These are phyloP conservation scores for Formica selysi DNA, from an alignment of 1,140 invertebrate genomes.

Conservation along the genomic window DNA sequence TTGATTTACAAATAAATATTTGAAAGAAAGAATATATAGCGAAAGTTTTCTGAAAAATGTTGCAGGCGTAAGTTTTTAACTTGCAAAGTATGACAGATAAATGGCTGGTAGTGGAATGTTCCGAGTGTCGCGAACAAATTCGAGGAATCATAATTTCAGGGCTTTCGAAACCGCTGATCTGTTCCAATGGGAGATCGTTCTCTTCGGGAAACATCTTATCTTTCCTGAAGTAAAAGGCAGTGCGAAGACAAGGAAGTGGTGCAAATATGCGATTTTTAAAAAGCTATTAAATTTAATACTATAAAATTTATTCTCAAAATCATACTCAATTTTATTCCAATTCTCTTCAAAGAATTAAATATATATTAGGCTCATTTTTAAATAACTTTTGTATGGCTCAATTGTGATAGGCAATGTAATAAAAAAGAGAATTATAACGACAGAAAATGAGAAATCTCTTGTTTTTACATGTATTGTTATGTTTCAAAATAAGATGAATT, in stretches of 20 bases:
- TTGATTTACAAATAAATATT: neutral
- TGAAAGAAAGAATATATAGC: neutral
- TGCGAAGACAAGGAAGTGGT: neutral
- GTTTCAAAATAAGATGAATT: neutral
- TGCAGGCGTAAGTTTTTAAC: neutral
- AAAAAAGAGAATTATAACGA: neutral
- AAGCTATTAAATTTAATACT: slow-evolving; percentile 35
- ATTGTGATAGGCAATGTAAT: neutral
- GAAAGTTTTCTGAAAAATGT: neutral
- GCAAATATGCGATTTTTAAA: neutral
- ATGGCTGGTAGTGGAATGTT: neutral
- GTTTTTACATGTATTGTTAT: neutral
- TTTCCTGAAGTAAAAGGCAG: neutral
- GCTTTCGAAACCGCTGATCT: slow-evolving; percentile 37
- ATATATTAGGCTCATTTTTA: no score
- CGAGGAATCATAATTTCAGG: slow-evolving; percentile 16
- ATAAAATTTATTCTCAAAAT: neutral
- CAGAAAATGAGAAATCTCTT: neutral
- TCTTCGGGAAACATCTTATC: neutral
- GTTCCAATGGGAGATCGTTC: slow-evolving; percentile 10
- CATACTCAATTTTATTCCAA: neutral
- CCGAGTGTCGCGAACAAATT: slow-evolving; percentile 24
- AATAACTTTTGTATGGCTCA: neutral
- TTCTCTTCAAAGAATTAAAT: neutral
- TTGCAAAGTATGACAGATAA: no score